Evolutionary conservation across 2,113 vertebrate species (phyloP), one percentile per base, ranked within the genome.

Genomic region (Carassius auratus): DNA sequence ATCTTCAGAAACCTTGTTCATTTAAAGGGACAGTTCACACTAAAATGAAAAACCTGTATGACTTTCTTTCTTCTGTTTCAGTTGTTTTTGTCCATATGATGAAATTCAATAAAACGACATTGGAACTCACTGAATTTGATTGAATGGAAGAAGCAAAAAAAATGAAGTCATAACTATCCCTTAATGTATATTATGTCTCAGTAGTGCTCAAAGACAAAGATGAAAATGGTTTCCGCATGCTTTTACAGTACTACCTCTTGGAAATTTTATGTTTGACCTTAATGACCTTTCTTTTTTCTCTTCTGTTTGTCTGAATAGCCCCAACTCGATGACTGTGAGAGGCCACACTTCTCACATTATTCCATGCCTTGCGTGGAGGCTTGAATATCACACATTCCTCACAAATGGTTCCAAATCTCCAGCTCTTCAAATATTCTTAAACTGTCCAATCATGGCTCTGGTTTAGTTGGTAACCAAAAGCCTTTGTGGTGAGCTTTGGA

Each of bases 381-480:
- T 77, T 78, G 83, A 88, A 85, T 87, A 55, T 87, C 26, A 61
- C 71, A 52, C 83, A 85, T 81, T 84, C 81, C 19, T 84, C 55
- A n/a, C 78, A 48, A 62, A 64, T 4, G 5, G 33, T 62, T 62
- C 50, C 21, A 23, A 66, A 45, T 21, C 1, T 52, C 3, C 14
- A 55, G 23, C 15, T 26, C 30, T 50, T 21, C 45, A 45, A 12
- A 64, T 38, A 26, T 8, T 45, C 21, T 71, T 12, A 6, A 68
- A 76, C 12, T 5, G 21, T 30, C n/a, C 61, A 12, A 23, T 81
- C 12, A 48, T 23, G 10, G 23, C 23, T 3, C 15, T 33, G 15
- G 26, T 45, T 23, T 81, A 66, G 10, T 66, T 81, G 38, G 36
- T 48, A 26, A 64, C 64, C 23, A 81, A 12, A 81, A 21, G 79